phyloP scores from a whole-genome alignment of 2,113 vertebrate genomes.

The Zingel zingel region DNA sequence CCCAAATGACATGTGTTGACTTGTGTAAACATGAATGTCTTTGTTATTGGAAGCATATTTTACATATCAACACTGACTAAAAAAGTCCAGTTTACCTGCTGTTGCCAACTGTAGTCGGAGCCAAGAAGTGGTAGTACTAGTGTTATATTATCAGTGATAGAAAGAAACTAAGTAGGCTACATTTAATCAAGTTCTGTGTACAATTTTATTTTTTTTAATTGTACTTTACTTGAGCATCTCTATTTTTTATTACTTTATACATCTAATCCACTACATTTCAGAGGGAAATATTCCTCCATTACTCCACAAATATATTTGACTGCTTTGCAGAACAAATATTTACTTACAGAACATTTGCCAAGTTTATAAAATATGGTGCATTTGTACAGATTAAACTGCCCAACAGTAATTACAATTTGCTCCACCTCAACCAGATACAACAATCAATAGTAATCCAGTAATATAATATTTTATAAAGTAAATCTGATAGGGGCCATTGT shows the following conservation, averaged over 20 bases:
- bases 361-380: background rate
- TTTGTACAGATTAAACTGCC: background rate
- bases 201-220: background rate
- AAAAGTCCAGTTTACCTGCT: conserved; percentile 2
- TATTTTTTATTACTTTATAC: background rate
- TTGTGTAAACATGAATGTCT: background rate
- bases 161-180: background rate
- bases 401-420: background rate
- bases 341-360: background rate
- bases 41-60: background rate
- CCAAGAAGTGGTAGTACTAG: background rate
- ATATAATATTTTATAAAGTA: background rate
- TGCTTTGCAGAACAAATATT: background rate
- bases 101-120: background rate
- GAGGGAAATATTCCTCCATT: background rate
- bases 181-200: background rate
- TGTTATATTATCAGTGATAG: background rate
- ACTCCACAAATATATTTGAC: background rate
- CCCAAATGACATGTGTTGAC: background rate
- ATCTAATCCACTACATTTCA: background rate
- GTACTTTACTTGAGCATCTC: background rate
- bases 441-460: background rate
- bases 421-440: background rate
- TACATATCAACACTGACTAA: background rate
- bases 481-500: background rate